Percentiles rank a stretch among this genome's conserved stretches.
Conservation (phyloP, 1,140 invertebrate genomes). For the Zaprionus camerounensis region DNA sequence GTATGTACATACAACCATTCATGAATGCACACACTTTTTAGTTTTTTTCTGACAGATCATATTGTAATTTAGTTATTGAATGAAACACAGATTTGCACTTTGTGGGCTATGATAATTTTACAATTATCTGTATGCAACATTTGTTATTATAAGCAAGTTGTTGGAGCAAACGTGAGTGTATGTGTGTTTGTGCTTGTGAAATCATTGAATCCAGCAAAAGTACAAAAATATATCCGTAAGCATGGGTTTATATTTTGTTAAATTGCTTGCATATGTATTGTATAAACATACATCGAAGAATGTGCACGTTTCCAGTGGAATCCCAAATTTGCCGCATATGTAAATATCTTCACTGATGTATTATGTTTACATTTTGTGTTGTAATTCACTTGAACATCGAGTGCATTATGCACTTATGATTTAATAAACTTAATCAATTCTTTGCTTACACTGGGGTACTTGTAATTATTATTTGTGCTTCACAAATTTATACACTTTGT, state of each 20-base stretch:
- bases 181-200: neutral
- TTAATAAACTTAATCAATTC: neutral
- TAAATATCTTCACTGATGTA: neutral
- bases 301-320: neutral
- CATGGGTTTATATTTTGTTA: neutral
- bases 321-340: neutral
- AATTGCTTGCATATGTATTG: neutral
- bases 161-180: neutral
- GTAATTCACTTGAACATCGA: neutral
- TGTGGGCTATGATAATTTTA: neutral
- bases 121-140: neutral
- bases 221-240: neutral
- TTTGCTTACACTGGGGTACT: neutral
- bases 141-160: neutral
- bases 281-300: conserved; percentile 3
- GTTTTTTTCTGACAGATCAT: neutral
- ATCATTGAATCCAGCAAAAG: neutral
- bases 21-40: neutral
- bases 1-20: neutral
- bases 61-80: neutral
- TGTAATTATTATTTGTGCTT: conserved; percentile 6
- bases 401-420: neutral
- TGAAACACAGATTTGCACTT: neutral
- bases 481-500: neutral
- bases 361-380: neutral